A percentile compares a stretch with the other conserved stretches of the same genome.
Evolutionary conservation across 64 coral and sea anemone genomes (phyloP).

Genomic region (Acropora tenuis): DNA sequence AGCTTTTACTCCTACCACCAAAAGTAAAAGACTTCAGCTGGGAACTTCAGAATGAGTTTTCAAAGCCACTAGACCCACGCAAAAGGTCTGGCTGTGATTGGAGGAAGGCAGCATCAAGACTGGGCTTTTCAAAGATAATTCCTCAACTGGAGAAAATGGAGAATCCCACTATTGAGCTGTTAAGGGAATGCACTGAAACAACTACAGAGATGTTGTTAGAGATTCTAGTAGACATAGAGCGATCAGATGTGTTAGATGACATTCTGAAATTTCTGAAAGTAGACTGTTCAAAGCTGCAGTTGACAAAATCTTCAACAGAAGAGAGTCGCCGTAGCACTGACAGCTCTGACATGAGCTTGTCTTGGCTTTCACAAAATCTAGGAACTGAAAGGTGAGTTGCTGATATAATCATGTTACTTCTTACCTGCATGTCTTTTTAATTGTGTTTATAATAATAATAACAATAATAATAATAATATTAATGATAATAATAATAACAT

Average conservation of each 20-base stretch:
- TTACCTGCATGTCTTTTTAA: no score
- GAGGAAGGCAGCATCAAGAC: slow-evolving; percentile 64
- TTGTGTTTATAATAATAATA: no score
- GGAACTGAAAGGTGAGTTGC: not conserved
- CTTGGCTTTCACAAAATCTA: slow-evolving; percentile 5
- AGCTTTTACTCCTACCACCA: not conserved
- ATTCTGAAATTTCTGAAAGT: not conserved
- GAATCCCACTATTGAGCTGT: slow-evolving; percentile 60
- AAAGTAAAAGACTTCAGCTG: slow-evolving; percentile 45
- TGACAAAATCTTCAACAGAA: not conserved
- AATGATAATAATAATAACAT: no score
- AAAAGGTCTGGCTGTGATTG: slow-evolving; percentile 75
- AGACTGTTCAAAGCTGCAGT: not conserved
- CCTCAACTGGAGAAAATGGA: not conserved
- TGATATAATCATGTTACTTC: not conserved
- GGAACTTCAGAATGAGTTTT: slow-evolving; percentile 66
- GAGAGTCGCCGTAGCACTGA: not conserved
- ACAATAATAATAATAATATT: no score
- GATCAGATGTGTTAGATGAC: slow-evolving; percentile 21
- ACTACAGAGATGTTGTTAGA: not conserved
- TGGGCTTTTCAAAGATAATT: slow-evolving; percentile 55
- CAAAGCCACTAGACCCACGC: slow-evolving; percentile 43
- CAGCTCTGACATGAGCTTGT: not conserved
- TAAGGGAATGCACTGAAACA: slow-evolving; percentile 29
- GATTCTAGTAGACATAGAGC: slow-evolving; percentile 7